Base-by-base conservation (phyloP, 1,140 invertebrate species). In the Drosophila arawakana region DNA sequence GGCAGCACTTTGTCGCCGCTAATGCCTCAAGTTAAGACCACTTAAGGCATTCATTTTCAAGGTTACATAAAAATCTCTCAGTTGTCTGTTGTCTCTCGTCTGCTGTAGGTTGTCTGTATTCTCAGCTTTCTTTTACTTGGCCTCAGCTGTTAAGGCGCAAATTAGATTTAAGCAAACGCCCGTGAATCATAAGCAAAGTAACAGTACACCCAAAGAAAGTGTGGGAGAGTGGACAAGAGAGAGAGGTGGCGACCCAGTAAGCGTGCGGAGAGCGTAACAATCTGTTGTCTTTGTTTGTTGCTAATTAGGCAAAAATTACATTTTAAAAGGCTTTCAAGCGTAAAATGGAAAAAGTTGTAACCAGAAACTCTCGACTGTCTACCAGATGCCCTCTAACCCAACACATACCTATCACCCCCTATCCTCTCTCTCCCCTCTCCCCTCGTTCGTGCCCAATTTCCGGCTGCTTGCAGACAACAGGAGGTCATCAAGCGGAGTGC, bases 291-390 rank as follows among this genome's bases (percentile, higher is more conserved):
- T 89, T 88, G 84, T 89, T 88, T 88, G 80, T 89, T 88, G 83
- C 84, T 88, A 88, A 88, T 88, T 88, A 88, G 80, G 80, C 84
- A 88, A 88, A 88, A 88, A 88, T 88, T 88, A 83, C 84, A 88
- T 89, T 88, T 88, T 88, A 80, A 88, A 88, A 83, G 76, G 73
- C 73, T 77, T 79, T 83, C 80, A 68, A 89, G 84, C 80, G 84
- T 77, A 80, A 89, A 88, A 88, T 88, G 83, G 70, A 89, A 89
- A 88, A 88, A 88, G 80, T 88, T 88, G 70, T 52, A 73, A 46
- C 66, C 62, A 35, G 57, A 75, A 30, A 59, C 66, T 71, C 76
- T 54, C 37, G 62, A 21, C 37, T 47, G 15, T 43, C 47, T 18
- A 55, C 34, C 44, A 50, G 52, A 7, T 10, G 47, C 44, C 41